These are phyloP conservation scores for Rhinichthys klamathensis DNA, from an alignment of 2,113 vertebrate genomes.

Conservation along the genomic window DNA sequence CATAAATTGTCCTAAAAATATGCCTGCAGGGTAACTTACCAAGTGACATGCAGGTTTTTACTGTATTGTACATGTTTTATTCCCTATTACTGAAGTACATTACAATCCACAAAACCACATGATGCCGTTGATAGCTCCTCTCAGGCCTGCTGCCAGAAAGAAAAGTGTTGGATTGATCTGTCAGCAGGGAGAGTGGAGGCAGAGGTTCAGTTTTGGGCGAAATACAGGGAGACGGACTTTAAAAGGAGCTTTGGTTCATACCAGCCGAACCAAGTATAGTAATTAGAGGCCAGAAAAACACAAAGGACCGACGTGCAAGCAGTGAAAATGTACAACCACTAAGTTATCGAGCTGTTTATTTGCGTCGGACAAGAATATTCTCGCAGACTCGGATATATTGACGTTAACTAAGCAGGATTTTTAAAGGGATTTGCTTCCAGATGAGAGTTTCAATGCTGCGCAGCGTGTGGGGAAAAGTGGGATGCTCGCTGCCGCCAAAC, in stretches of 20 bases:
- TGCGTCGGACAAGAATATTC: neutral
- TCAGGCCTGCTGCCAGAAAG: conserved; percentile 6
- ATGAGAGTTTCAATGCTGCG: neutral
- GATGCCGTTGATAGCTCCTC: conserved; percentile 17
- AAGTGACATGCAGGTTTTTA: neutral
- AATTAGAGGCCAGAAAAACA: neutral
- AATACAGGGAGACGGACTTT: conserved; percentile 5
- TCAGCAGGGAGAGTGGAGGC: conserved; percentile 44
- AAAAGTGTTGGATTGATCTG: conserved; percentile 43
- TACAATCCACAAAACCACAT: conserved; percentile 13
- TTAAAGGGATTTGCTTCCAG: neutral
- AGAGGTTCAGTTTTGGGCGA: conserved; percentile 28
- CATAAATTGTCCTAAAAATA: neutral
- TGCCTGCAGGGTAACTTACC: neutral
- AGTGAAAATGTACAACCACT: conserved; percentile 7
- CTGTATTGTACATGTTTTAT: neutral
- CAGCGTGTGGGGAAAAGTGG: neutral
- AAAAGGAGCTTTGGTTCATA: conserved; percentile 1
- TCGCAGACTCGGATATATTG: neutral
- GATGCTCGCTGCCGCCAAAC: neutral
- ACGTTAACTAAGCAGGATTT: neutral
- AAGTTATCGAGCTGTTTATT: conserved; percentile 10
- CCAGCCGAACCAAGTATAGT: neutral
- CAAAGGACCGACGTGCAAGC: neutral
- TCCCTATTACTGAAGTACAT: conserved; percentile 2